Base-by-base conservation (phyloP, 2,113 vertebrate species). In the Sinocyclocheilus anophthalmus region DNA sequence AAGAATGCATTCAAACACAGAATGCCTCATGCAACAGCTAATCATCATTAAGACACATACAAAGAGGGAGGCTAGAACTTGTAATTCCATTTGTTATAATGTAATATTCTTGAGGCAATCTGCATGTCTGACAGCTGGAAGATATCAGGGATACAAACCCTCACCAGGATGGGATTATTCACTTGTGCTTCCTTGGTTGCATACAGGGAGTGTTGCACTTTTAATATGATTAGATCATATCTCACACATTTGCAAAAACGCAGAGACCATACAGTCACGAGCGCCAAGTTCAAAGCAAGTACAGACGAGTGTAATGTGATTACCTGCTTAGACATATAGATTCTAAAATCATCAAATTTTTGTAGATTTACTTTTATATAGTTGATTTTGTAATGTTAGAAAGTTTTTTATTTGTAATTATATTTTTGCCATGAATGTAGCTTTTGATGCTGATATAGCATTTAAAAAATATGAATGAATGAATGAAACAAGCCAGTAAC, bases 201-300 rank as follows among this genome's bases (percentile, higher is more conserved):
- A 81, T 85, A 33, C 2, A 57, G 22, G 73, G 53, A 80, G 78
- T 39, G 57, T 85, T 81, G 39, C n/a, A 22, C 72, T 30, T 59
- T 33, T 65, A 80, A 85, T 90, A 81, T 85, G 87, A 86, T 88
- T 85, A 90, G 85, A 90, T 87, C 79, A 79, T 84, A 90, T 88
- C 87, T 85, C 55, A 59, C 42, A 9, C 57, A 79, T 83, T 48
- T 65, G 79, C 80, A 83, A 85, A 87, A 79, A 88, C 24, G 33
- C 61, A 73, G 42, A 48, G 55, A 53, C 55, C 39, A 26, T 42
- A 50, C 1, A 70, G 76, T 84, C 82, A 84, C 53, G 16, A 3
- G 30, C 18, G 53, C 22, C 12, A n/a, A 81, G 33, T 37, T 88
- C 63, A 81, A 65, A 83, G 73, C 73, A 87, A 90, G 86, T 78